Evolutionary conservation across 2,888 invertebrate genomes (phyloP).

Genomic region (Mesorhabditis belari): DNA sequence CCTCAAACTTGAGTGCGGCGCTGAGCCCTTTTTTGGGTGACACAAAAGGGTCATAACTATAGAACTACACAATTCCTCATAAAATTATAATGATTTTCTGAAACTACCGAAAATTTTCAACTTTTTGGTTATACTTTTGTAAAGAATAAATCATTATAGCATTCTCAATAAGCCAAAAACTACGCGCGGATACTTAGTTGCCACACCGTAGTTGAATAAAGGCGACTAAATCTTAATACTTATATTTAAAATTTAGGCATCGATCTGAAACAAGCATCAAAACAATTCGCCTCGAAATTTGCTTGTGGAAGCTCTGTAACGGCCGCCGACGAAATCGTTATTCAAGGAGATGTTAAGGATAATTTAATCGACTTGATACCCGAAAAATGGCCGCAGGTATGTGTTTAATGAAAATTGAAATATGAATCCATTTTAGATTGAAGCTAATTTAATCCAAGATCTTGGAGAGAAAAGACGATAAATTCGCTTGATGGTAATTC

Average conservation of each 20-base stretch:
- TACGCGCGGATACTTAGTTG: no score
- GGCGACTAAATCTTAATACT: background rate
- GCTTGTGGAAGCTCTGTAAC: slow-evolving; percentile 99
- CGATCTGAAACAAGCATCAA: slow-evolving; percentile 92
- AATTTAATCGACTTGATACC: slow-evolving; percentile 94
- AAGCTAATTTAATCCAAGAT: slow-evolving; percentile 24
- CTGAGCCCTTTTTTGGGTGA: no score
- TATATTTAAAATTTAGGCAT: slow-evolving; percentile 66
- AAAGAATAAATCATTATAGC: no score
- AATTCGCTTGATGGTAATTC: no score
- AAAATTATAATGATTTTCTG: no score
- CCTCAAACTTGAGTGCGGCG: no score
- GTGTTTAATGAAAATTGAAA: background rate
- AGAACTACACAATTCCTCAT: no score
- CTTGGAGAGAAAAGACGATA: slow-evolving; percentile 41
- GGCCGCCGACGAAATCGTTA: slow-evolving; percentile 90
- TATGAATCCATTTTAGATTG: background rate
- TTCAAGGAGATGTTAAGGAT: slow-evolving; percentile 87
- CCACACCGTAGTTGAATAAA: no score
- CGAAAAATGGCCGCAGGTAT: slow-evolving; percentile 78
- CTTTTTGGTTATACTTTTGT: no score
- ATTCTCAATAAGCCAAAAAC: no score
- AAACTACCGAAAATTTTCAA: no score
- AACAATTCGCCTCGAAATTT: slow-evolving; percentile 93
- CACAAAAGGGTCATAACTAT: no score